Conservation (phyloP, 2,797 vertebrate genomes). For the Trematomus bernacchii region DNA sequence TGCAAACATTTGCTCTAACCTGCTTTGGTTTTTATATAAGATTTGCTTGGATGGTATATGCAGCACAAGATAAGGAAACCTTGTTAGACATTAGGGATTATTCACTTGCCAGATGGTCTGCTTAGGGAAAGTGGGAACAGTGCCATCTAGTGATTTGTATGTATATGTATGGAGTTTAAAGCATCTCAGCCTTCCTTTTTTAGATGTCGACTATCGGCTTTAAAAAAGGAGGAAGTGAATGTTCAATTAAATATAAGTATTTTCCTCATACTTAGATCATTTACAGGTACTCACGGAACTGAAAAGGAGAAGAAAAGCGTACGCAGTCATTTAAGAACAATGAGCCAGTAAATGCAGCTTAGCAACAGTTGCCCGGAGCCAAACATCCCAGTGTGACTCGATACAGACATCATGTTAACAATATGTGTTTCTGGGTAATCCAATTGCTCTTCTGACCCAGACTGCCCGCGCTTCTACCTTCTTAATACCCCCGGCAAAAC, state of each 20-base stretch:
- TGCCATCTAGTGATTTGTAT: slow-evolving; percentile 79
- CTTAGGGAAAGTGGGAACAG: slow-evolving; percentile 74
- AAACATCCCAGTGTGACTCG: slow-evolving; percentile 28
- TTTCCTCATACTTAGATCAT: slow-evolving; percentile 4
- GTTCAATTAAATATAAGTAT: slow-evolving; percentile 9
- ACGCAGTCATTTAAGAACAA: background rate
- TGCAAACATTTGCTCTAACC: slow-evolving; percentile 57
- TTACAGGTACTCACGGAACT: background rate
- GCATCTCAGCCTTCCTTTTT: background rate
- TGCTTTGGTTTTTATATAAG: slow-evolving; percentile 47
- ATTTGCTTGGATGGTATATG: slow-evolving; percentile 61
- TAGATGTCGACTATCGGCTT: background rate
- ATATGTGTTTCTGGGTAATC: slow-evolving; percentile 50
- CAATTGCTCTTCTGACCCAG: slow-evolving; percentile 58
- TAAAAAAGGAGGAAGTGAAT: background rate
- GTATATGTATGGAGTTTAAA: slow-evolving; percentile 14
- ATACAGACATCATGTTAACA: slow-evolving; percentile 43
- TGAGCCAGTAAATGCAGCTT: slow-evolving; percentile 29
- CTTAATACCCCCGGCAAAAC: slow-evolving; percentile 33
- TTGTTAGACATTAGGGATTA: slow-evolving; percentile 44
- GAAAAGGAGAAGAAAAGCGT: background rate
- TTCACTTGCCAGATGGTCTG: slow-evolving; percentile 25
- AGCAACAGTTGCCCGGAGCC: slow-evolving; percentile 43
- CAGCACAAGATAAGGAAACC: slow-evolving; percentile 59
- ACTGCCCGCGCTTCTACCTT: slow-evolving; percentile 41